Base-by-base conservation (phyloP, 2,888 invertebrate genomes). In the Sericinus montela region DNA sequence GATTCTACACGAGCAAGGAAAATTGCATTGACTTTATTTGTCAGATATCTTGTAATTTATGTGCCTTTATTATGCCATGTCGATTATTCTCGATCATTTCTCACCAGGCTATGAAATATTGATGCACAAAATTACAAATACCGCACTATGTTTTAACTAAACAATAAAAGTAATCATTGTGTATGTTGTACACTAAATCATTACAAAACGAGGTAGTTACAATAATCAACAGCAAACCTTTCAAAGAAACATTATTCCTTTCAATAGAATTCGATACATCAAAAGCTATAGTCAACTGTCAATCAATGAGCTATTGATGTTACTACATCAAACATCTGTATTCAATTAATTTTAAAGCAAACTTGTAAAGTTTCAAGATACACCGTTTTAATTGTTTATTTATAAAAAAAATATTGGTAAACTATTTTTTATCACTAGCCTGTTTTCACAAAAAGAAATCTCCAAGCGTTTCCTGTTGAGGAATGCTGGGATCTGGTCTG, bases 261-360 rank as follows among this genome's bases (percentile, higher is more conserved):
- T 39, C 28, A 38, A 49, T 40, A 23, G 25, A 15, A 37, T 34
- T 5, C n/a, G 34, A 34, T 46, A 40, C 14, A 32, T 32, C 32
- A 32, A 32, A 32, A 1, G n/a, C 1, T 5, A 32, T 1, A 32
- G 32, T 1, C 5, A 32, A 5, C 25, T 25, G 28, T 45, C 41
- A 50, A 50, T 50, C 49, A 50, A 45, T 35, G 29, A 14, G 19
- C 45, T 35, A 50, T 45, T 50, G 29, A 45, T 45, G 16, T 13
- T 23, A n/a, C n/a, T n/a, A 14, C 35, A 29, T 25, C 29, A 9
- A 25, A 29, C 30, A 35, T 41, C 34, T 36, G 11, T 32, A 32
- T 32, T 40, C 10, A 25, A 11, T 45, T 23, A 39, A 23, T 11
- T 7, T 42, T 23, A 43, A 13, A 23, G 9, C 2, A 15, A 14